Evolutionary conservation across 2,113 vertebrate genomes (phyloP).

Genomic region (Pseudorectes ferrugineus): DNA sequence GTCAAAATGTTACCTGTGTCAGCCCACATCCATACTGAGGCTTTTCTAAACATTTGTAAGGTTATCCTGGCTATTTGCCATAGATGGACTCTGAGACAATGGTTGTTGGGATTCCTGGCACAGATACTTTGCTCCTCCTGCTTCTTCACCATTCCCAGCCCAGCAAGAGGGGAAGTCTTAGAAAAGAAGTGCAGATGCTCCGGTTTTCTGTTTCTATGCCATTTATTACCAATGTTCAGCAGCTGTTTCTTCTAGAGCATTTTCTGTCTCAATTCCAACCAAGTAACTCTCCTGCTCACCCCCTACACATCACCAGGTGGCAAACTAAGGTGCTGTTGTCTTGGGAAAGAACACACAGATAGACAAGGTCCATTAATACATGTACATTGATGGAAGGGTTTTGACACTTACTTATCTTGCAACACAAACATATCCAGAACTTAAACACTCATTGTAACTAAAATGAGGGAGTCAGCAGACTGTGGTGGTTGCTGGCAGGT

Average conservation of each 20-base stretch:
- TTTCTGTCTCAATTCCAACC: not conserved
- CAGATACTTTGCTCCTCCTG: not conserved
- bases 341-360: not conserved
- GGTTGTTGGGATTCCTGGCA: not conserved
- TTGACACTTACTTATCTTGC: not conserved
- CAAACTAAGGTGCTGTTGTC: not conserved
- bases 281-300: not conserved
- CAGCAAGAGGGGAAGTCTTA: not conserved
- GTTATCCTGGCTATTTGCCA: not conserved
- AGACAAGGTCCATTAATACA: not conserved
- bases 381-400: not conserved
- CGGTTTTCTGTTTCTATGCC: not conserved
- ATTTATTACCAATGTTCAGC: not conserved
- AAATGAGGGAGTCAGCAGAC: not conserved
- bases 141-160: not conserved
- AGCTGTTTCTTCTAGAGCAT: not conserved
- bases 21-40: not conserved
- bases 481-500: not conserved
- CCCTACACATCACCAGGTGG: not conserved
- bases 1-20: not conserved
- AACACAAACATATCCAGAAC: not conserved
- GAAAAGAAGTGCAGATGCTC: not conserved
- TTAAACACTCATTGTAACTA: not conserved
- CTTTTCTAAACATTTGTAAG: not conserved
- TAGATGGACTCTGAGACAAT: not conserved